Conservation (phyloP, 1,140 invertebrate species). For the Mamestra configurata region DNA sequence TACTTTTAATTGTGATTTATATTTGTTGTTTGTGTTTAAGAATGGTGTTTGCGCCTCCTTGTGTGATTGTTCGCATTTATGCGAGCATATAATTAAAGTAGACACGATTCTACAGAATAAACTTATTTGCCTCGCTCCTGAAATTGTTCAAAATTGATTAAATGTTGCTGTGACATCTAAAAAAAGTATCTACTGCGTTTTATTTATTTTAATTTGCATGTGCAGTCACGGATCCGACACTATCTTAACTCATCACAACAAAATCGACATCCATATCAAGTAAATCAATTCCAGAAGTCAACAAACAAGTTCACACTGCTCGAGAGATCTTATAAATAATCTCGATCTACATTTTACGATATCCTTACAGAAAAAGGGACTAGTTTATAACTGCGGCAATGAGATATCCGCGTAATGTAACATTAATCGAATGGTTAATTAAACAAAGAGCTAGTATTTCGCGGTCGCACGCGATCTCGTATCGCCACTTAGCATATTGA, state of each 20-base stretch:
- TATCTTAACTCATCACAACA: conserved; percentile 25
- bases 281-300: conserved; percentile 12
- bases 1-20: conserved; percentile 59
- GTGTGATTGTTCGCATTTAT: conserved; percentile 16
- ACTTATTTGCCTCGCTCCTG: neutral
- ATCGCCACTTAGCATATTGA: conserved; percentile 75
- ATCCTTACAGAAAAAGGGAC: conserved; percentile 60
- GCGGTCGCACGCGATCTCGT: conserved; percentile 66
- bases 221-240: conserved; percentile 17
- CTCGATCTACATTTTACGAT: conserved; percentile 50
- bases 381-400: conserved; percentile 49
- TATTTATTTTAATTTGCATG: conserved; percentile 24
- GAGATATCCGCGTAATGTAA: conserved; percentile 53
- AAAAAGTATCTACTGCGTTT: neutral
- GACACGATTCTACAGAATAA: neutral
- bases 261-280: conserved; percentile 26
- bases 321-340: conserved; percentile 28
- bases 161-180: neutral
- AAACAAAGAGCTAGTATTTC: conserved; percentile 73
- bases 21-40: conserved; percentile 23
- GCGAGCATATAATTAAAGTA: neutral
- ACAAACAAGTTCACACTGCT: conserved; percentile 17
- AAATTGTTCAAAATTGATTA: neutral
- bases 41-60: conserved; percentile 19
- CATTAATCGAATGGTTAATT: conserved; percentile 71